phyloP scores from a whole-genome alignment of 2,888 invertebrate genomes.

The Tipula helvola region DNA sequence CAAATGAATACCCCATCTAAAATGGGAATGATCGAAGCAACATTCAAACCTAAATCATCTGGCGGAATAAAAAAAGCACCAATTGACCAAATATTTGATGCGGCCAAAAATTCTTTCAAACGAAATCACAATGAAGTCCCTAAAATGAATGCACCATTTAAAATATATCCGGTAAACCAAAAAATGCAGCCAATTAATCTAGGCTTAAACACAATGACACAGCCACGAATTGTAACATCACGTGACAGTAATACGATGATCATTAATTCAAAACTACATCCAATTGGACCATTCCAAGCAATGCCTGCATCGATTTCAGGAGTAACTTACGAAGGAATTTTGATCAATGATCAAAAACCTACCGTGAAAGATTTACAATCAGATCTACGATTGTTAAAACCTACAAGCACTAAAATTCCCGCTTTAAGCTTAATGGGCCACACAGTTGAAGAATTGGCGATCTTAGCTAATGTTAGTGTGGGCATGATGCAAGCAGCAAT shows the following conservation, averaged over 20 bases:
- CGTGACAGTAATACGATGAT: background rate
- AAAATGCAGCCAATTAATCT: background rate
- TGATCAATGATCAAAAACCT: conserved; percentile 21
- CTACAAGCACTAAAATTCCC: conserved; percentile 21
- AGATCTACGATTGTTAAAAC: conserved; percentile 21
- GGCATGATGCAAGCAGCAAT: conserved; percentile 67
- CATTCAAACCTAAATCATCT: conserved; percentile 54
- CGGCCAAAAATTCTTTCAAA: background rate
- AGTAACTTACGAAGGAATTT: background rate
- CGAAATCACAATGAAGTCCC: background rate
- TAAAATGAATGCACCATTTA: background rate
- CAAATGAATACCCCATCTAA: background rate
- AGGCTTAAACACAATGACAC: background rate
- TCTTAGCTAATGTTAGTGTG: conserved; percentile 65
- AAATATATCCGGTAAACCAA: background rate
- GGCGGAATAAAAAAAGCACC: background rate
- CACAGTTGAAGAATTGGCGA: conserved; percentile 42
- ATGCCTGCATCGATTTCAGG: conserved; percentile 43
- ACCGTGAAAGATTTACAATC: conserved; percentile 22
- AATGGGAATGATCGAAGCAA: conserved; percentile 37
- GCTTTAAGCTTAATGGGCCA: conserved; percentile 31
- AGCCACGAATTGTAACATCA: background rate
- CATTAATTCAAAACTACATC: background rate
- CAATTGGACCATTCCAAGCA: conserved; percentile 39
- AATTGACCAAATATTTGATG: background rate